Conservation (phyloP, 2,113 vertebrate genomes). For the Protobothrops mucrosquamatus region DNA sequence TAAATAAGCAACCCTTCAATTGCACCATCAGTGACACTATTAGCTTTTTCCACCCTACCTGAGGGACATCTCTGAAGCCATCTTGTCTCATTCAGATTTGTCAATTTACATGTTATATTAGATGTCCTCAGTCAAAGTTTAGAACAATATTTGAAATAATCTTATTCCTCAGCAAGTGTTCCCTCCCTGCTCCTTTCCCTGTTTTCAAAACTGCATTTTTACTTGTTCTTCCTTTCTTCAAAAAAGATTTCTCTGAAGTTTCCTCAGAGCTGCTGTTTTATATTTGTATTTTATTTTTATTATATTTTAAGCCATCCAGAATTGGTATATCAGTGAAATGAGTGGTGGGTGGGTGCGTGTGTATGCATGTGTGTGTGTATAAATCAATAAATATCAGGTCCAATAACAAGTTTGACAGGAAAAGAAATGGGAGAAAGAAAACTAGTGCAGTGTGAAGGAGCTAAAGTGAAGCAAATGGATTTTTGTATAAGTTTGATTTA, state of each 20-base stretch:
- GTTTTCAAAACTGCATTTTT: neutral
- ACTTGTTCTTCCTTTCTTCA: neutral
- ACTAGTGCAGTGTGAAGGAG: neutral
- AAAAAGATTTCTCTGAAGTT: neutral
- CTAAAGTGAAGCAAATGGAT: neutral
- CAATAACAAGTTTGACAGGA: neutral
- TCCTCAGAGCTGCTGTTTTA: neutral
- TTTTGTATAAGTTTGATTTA: neutral
- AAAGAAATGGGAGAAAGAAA: neutral
- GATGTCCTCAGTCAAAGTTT: neutral
- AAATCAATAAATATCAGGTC: neutral
- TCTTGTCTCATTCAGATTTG: neutral
- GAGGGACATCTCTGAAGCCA: neutral
- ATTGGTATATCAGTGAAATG: neutral
- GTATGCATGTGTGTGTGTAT: neutral
- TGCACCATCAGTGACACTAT: neutral
- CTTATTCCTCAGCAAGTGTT: neutral
- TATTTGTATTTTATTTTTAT: neutral
- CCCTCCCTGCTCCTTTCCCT: neutral
- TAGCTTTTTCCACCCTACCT: neutral
- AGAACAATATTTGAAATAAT: neutral
- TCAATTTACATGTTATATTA: neutral
- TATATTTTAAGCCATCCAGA: neutral
- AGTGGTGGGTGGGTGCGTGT: neutral
- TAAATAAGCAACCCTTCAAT: neutral